phyloP scores from a whole-genome alignment of 2,113 vertebrate genomes.

The Ophiodon elongatus region DNA sequence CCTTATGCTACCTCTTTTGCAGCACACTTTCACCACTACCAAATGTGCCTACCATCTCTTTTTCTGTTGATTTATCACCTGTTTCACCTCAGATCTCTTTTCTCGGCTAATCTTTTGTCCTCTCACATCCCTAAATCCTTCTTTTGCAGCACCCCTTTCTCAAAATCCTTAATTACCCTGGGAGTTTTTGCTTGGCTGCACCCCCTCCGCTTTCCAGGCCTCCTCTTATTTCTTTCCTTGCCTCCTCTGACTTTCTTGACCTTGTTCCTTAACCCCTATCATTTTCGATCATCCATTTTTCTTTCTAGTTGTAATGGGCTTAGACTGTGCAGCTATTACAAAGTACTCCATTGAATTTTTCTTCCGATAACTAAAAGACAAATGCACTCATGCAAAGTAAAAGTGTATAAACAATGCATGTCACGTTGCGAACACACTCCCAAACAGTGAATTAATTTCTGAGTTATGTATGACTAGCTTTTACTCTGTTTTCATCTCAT shows the following conservation, averaged over 20 bases:
- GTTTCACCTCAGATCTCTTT: not conserved
- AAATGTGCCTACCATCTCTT: not conserved
- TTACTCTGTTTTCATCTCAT: not conserved
- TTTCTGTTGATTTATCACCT: not conserved
- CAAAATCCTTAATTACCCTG: constrained; percentile 46
- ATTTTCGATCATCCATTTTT: constrained; percentile 55
- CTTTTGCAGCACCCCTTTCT: constrained; percentile 23
- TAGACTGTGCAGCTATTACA: constrained; percentile 40
- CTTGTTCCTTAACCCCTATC: constrained; percentile 63
- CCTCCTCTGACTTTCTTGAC: constrained; percentile 43
- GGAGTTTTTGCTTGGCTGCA: constrained; percentile 62
- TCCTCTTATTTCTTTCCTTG: constrained; percentile 54
- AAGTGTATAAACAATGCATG: constrained; percentile 3
- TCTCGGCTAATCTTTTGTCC: too few species aligned
- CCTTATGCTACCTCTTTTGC: not conserved
- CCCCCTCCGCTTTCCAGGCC: constrained; percentile 38
- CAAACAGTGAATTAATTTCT: not conserved
- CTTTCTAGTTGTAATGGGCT: constrained; percentile 34
- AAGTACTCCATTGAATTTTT: constrained; percentile 21
- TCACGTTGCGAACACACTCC: not conserved
- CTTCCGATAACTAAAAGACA: constrained; percentile 13
- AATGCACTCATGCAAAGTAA: constrained; percentile 7
- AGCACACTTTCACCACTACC: not conserved
- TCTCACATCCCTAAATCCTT: not conserved
- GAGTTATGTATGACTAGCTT: not conserved